Conservation (phyloP, 2,888 invertebrate species). For the Blomia tropicalis region DNA sequence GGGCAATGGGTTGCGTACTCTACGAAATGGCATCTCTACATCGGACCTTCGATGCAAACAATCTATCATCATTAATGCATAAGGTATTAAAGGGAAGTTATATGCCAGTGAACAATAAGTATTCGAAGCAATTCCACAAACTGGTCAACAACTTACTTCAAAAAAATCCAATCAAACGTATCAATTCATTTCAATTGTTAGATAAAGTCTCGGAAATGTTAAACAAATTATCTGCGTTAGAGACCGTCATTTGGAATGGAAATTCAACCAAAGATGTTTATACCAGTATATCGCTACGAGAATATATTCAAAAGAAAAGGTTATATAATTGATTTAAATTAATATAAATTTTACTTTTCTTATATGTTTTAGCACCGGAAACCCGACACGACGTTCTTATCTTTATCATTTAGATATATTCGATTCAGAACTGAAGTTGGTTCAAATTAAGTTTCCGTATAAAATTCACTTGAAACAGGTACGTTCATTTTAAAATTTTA, state of each 20-base stretch:
- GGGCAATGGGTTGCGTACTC: slow-evolving; percentile 59
- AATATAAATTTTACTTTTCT: neutral
- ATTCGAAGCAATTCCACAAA: slow-evolving; percentile 47
- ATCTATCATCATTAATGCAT: slow-evolving; percentile 50
- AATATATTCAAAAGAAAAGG: slow-evolving; percentile 4
- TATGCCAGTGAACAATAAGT: slow-evolving; percentile 48
- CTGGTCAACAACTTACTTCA: slow-evolving; percentile 48
- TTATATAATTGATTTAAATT: neutral
- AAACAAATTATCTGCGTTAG: slow-evolving; percentile 1
- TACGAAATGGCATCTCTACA: slow-evolving; percentile 56
- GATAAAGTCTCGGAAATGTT: slow-evolving; percentile 33
- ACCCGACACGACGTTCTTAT: neutral
- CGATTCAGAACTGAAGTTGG: slow-evolving; percentile 21
- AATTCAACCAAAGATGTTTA: neutral
- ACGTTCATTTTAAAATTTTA: neutral
- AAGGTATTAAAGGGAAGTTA: slow-evolving; percentile 56
- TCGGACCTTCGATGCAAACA: slow-evolving; percentile 55
- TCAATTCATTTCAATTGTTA: slow-evolving; percentile 46
- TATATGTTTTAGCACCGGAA: neutral
- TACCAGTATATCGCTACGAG: neutral
- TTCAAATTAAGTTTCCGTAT: neutral
- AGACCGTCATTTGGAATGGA: neutral
- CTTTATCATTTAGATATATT: slow-evolving; percentile 2
- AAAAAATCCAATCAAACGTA: slow-evolving; percentile 46
- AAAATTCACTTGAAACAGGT: neutral